These are phyloP conservation scores for Antennarius striatus DNA, from an alignment of 2,113 vertebrate species.

Conservation along the genomic window DNA sequence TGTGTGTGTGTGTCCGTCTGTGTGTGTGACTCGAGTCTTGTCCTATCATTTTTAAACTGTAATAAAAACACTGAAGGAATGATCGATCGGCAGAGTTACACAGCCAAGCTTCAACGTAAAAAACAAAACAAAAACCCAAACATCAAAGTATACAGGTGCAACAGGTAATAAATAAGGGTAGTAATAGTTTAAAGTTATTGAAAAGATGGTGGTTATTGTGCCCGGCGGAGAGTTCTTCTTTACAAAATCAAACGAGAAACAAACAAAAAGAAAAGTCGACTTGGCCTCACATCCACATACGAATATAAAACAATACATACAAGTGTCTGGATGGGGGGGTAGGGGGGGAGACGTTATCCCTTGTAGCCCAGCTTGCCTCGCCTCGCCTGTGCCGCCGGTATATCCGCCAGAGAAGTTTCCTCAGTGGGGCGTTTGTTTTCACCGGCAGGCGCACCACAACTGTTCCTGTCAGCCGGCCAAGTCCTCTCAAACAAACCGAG, in stretches of 20 bases:
- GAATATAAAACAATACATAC: conserved; percentile 99
- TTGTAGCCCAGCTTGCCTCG: conserved; percentile 81
- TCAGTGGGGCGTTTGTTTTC: conserved; percentile 16
- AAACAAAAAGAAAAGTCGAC: conserved; percentile 82
- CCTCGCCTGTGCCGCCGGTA: conserved; percentile 54
- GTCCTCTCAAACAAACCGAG: conserved; percentile 63
- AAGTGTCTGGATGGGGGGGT: conserved; percentile 87
- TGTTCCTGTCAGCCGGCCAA: conserved; percentile 63
- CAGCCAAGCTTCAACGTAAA: conserved; percentile 78
- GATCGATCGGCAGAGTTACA: conserved; percentile 69
- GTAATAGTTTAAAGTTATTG: conserved; percentile 84
- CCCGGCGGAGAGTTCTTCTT: conserved; percentile 89
- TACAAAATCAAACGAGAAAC: conserved; percentile 80
- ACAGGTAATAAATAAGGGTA: conserved; percentile 98
- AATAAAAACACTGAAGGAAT: conserved; percentile 79
- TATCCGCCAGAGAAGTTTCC: conserved; percentile 43
- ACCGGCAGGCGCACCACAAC: conserved; percentile 30
- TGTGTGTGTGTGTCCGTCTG: conserved; percentile 37
- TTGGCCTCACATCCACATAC: conserved; percentile 98
- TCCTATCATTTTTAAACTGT: conserved; percentile 83
- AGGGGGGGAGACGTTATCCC: conserved; percentile 68
- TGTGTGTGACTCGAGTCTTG: conserved; percentile 32
- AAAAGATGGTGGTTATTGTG: conserved; percentile 95
- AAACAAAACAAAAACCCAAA: conserved; percentile 65
- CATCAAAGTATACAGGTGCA: conserved; percentile 86